phyloP scores from a whole-genome alignment of 1,140 invertebrate species.

The Heliconius hewitsoni region DNA sequence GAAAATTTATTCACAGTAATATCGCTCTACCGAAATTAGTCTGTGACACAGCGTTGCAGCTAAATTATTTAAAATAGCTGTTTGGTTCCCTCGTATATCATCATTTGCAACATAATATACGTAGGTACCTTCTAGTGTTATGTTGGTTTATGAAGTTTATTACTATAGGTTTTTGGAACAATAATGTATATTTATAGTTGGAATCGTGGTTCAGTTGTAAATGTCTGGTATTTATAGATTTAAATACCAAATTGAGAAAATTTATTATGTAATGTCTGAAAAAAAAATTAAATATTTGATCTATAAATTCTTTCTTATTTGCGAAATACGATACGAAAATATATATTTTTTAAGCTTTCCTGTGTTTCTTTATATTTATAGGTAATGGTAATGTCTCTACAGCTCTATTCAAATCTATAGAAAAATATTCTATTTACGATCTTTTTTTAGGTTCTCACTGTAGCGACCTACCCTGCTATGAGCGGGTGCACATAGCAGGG shows the following conservation, averaged over 20 bases:
- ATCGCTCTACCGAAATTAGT: slow-evolving; percentile 44
- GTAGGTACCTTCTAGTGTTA: slow-evolving; percentile 1
- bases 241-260: not conserved
- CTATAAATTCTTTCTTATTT: no score
- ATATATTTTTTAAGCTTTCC: no score
- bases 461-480: no score
- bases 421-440: not conserved
- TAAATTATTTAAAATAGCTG: slow-evolving; percentile 44
- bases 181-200: not conserved
- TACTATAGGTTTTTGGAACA: slow-evolving; percentile 1
- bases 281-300: no score
- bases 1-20: slow-evolving; percentile 64
- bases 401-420: no score
- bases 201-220: not conserved
- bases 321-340: no score
- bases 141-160: slow-evolving; percentile 27
- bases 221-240: not conserved
- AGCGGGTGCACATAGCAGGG: no score
- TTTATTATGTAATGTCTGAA: no score
- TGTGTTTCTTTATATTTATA: no score
- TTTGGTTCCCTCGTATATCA: slow-evolving; percentile 35
- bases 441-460: no score
- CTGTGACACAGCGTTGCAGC: slow-evolving; percentile 44
- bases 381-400: no score
- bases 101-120: slow-evolving; percentile 29